phyloP scores from a whole-genome alignment of 2,797 vertebrate genomes.

The Scarus forsteni region DNA sequence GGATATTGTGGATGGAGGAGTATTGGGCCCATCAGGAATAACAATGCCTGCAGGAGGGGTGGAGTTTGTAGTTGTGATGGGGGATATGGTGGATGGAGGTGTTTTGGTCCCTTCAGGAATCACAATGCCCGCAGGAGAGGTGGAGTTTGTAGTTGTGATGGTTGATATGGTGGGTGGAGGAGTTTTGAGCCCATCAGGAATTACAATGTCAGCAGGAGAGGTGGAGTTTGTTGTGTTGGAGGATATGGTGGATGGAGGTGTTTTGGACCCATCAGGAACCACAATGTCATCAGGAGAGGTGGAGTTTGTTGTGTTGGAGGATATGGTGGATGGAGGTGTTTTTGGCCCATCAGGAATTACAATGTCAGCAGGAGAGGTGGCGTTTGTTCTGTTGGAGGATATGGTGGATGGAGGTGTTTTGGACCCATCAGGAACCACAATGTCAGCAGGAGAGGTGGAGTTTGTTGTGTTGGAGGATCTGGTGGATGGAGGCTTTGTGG shows the following conservation, averaged over 20 bases:
- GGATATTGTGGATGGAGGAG: neutral
- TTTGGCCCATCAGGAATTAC: neutral
- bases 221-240: constrained; percentile 18
- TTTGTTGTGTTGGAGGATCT: neutral
- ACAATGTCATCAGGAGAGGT: constrained; percentile 16
- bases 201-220: constrained; percentile 6
- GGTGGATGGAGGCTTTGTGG: neutral
- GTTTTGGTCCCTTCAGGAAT: neutral
- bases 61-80: neutral
- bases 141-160: constrained; percentile 14
- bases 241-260: neutral
- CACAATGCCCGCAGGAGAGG: constrained; percentile 8
- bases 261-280: neutral
- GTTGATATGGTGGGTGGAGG: neutral
- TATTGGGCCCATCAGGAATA: neutral
- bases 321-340: neutral
- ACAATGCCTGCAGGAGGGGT: constrained; percentile 16
- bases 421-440: neutral
- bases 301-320: constrained; percentile 7
- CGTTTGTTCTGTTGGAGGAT: neutral
- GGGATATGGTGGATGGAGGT: neutral
- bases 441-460: constrained; percentile 25
- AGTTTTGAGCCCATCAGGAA: neutral
- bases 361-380: constrained; percentile 23
- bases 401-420: neutral